Conservation (phyloP, 2,113 vertebrate genomes). For the Noctilio leporinus region DNA sequence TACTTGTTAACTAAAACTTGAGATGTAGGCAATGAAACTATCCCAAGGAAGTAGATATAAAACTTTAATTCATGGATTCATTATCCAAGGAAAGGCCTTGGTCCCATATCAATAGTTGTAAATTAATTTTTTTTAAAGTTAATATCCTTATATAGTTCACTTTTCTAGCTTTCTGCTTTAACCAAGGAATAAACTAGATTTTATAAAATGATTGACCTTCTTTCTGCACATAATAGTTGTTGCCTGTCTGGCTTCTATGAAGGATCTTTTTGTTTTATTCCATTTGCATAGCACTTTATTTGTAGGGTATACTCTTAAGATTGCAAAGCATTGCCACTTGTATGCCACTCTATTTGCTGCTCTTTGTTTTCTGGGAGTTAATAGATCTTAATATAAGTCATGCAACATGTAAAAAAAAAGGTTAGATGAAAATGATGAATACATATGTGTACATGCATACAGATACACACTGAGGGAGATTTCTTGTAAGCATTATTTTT, state of each 20-base stretch:
- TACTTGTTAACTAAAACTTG: not conserved
- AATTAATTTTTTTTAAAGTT: not conserved
- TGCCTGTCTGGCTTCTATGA: not conserved
- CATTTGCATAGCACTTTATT: not conserved
- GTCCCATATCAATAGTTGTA: not conserved
- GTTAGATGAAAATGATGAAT: not conserved
- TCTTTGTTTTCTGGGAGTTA: not conserved
- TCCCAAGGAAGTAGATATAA: not conserved
- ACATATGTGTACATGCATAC: not conserved
- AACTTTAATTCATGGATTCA: not conserved
- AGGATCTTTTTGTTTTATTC: not conserved
- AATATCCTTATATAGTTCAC: not conserved
- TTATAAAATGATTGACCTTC: not conserved
- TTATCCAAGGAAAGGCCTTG: not conserved
- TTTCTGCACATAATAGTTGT: not conserved
- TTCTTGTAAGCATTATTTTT: not conserved
- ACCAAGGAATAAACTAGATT: not conserved
- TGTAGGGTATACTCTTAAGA: not conserved
- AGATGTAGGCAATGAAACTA: not conserved
- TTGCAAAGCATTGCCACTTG: not conserved
- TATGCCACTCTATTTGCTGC: not conserved
- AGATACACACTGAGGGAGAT: not conserved
- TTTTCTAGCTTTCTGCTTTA: conserved; percentile 11
- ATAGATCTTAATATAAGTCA: not conserved
- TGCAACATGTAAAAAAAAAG: not conserved